These are phyloP conservation scores for Siniperca obscura DNA, from an alignment of 2,797 vertebrate genomes.

Conservation along the genomic window DNA sequence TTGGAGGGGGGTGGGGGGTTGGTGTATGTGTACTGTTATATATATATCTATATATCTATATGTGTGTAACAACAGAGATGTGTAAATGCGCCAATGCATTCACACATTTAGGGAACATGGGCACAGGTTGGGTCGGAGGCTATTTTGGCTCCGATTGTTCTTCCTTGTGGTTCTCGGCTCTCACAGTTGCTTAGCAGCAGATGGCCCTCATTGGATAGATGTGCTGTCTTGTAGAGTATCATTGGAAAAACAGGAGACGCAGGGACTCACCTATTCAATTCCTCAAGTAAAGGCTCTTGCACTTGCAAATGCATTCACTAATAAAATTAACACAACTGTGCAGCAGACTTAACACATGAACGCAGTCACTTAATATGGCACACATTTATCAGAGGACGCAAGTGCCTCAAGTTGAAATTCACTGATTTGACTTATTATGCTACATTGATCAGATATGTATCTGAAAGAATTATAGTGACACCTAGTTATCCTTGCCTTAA, in stretches of 20 bases:
- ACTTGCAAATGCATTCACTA: conserved; percentile 30
- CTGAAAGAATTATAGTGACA: background rate
- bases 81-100: conserved; percentile 83
- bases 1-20: conserved; percentile 16
- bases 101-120: conserved; percentile 86
- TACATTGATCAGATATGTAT: background rate
- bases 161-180: conserved; percentile 80
- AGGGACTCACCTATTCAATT: conserved; percentile 28
- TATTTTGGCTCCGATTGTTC: conserved; percentile 75
- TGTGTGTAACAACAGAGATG: conserved; percentile 81
- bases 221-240: conserved; percentile 81
- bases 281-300: conserved; percentile 35
- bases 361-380: background rate
- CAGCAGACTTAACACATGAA: conserved; percentile 15
- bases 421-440: background rate
- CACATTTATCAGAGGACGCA: conserved; percentile 8
- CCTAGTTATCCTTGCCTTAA: conserved; percentile 3
- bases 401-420: conserved; percentile 6
- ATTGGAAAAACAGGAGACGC: conserved; percentile 81
- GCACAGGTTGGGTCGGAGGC: conserved; percentile 82
- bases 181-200: conserved; percentile 80
- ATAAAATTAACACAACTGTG: conserved; percentile 7
- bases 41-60: conserved; percentile 65
- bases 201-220: conserved; percentile 73
- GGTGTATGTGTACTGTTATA: conserved; percentile 73